phyloP scores from a whole-genome alignment of 2,797 vertebrate genomes.

The Heterohyrax brucei region DNA sequence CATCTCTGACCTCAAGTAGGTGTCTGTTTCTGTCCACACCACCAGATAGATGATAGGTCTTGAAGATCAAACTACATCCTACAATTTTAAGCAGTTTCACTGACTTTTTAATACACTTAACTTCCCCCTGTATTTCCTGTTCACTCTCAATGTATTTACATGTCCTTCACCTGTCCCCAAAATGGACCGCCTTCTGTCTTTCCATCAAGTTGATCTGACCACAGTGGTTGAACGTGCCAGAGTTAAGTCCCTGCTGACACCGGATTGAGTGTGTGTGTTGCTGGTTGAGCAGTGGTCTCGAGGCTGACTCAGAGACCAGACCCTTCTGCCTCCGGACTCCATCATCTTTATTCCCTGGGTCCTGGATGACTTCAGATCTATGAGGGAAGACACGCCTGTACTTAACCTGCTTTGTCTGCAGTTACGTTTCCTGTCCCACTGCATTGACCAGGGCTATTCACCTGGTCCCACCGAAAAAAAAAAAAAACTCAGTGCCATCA shows the following conservation, averaged over 20 bases:
- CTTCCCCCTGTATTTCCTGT: not conserved
- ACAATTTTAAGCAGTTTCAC: not conserved
- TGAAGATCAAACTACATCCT: not conserved
- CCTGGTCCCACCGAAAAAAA: not conserved
- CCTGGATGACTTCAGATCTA: not conserved
- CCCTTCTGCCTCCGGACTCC: not conserved
- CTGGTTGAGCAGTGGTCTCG: not conserved
- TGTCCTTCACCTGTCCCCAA: not conserved
- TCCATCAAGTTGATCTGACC: not conserved
- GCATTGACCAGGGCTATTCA: too few species aligned
- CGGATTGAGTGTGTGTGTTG: rapidly evolving
- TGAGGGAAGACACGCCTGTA: not conserved
- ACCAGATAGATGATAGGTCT: not conserved
- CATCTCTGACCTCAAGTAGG: too few species aligned
- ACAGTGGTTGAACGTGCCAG: rapidly evolving
- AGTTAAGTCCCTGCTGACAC: not conserved
- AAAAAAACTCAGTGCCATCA: too few species aligned
- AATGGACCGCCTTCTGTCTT: not conserved
- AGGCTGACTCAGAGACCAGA: not conserved
- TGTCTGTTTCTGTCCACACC: not conserved
- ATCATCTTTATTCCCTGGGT: not conserved
- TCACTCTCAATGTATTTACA: not conserved
- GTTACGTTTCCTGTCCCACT: not conserved
- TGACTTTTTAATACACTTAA: not conserved
- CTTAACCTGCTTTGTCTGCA: not conserved